Evolutionary conservation across 2,888 invertebrate genomes (phyloP).

Genomic region (Meteorus cinctellus): DNA sequence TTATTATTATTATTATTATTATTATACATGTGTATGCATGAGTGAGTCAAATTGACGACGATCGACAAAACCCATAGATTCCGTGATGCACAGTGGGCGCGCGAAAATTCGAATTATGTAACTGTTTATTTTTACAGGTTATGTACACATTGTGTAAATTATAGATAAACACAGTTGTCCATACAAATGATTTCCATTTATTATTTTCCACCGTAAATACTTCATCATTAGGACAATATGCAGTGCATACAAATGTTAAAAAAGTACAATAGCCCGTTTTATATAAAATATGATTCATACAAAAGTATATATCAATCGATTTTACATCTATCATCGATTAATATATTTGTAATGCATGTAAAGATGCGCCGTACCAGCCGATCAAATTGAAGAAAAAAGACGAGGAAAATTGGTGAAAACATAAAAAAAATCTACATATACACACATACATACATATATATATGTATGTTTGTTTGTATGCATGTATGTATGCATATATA

Average conservation of each 20-base stretch:
- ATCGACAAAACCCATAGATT: slow-evolving; percentile 16
- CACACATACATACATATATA: background rate
- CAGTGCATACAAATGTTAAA: slow-evolving; percentile 69
- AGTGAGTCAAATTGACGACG: background rate
- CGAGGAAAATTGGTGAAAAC: background rate
- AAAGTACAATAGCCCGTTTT: slow-evolving; percentile 72
- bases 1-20: background rate
- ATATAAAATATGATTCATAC: slow-evolving; percentile 72
- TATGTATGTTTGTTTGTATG: background rate
- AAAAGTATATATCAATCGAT: slow-evolving; percentile 62
- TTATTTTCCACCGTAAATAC: slow-evolving; percentile 61
- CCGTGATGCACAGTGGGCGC: background rate
- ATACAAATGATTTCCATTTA: slow-evolving; percentile 65
- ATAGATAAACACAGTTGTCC: slow-evolving; percentile 42
- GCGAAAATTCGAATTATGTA: slow-evolving; percentile 23
- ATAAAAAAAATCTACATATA: background rate
- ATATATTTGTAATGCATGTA: slow-evolving; percentile 56
- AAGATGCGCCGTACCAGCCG: slow-evolving; percentile 51
- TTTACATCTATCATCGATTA: slow-evolving; percentile 46
- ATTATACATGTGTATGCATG: background rate
- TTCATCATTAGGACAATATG: slow-evolving; percentile 68
- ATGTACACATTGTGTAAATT: background rate
- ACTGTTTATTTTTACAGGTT: slow-evolving; percentile 6
- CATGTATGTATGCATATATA: background rate
- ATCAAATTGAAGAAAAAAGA: slow-evolving; percentile 6